phyloP scores from a whole-genome alignment of 1,140 invertebrate genomes.

The Drosophila nasuta region DNA sequence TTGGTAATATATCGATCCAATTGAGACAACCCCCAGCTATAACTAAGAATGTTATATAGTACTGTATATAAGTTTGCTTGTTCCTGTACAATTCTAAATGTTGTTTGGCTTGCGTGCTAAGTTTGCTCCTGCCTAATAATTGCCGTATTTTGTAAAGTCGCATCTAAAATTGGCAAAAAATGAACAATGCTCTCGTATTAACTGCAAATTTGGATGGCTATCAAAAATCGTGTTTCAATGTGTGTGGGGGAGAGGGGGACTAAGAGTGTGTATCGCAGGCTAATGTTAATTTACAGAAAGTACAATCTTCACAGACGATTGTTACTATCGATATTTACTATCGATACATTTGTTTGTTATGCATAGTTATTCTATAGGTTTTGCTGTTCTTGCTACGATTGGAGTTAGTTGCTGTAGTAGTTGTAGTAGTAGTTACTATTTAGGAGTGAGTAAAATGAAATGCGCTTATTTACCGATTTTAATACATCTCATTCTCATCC shows the following conservation, averaged over 20 bases:
- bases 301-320: slow-evolving; percentile 35
- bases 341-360: slow-evolving; percentile 13
- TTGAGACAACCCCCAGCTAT: slow-evolving; percentile 11
- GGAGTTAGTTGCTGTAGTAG: not conserved
- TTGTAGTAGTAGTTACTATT: too few species aligned
- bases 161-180: slow-evolving; percentile 58
- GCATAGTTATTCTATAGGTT: not conserved
- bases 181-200: slow-evolving; percentile 17
- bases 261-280: slow-evolving; percentile 51
- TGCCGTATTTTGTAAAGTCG: slow-evolving; percentile 52
- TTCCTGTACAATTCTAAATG: slow-evolving; percentile 1
- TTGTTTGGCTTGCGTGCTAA: slow-evolving; percentile 21
- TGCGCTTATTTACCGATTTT: slow-evolving; percentile 26
- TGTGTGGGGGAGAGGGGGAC: slow-evolving; percentile 1
- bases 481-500: slow-evolving; percentile 85
- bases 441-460: not conserved
- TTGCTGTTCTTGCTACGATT: slow-evolving; percentile 1
- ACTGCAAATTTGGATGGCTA: slow-evolving; percentile 44
- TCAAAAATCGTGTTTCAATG: slow-evolving; percentile 32
- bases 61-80: slow-evolving; percentile 2
- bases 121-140: not conserved
- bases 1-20: too few species aligned
- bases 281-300: slow-evolving; percentile 52
- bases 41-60: not conserved
- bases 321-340: slow-evolving; percentile 9